Conservation (phyloP, 2,888 invertebrate species). For the Drosophila paracracens region DNA sequence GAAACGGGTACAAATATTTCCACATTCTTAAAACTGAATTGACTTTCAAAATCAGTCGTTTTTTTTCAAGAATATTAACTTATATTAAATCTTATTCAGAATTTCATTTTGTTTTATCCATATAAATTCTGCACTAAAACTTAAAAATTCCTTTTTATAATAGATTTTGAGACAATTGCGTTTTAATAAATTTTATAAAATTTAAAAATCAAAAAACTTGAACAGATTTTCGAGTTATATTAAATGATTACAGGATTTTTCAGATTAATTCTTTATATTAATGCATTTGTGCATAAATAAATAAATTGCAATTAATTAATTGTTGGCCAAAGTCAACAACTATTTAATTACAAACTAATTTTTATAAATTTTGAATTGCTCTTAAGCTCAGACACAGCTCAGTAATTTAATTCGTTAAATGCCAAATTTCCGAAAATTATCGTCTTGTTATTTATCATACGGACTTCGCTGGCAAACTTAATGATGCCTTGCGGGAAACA, state of each 20-base stretch:
- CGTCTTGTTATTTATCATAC: neutral
- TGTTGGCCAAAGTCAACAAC: neutral
- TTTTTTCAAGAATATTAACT: neutral
- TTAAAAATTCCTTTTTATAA: accelerated
- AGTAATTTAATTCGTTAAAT: neutral
- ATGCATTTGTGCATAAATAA: neutral
- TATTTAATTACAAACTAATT: neutral
- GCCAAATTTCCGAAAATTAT: neutral
- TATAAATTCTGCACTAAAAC: neutral
- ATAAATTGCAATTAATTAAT: neutral
- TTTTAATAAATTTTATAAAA: neutral
- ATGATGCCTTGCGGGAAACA: slow-evolving; percentile 10
- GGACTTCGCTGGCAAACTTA: neutral
- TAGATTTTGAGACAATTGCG: neutral
- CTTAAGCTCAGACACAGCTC: neutral
- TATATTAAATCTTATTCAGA: neutral
- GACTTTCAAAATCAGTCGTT: neutral
- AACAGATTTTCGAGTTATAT: neutral
- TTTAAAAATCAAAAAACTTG: neutral
- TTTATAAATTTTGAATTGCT: neutral
- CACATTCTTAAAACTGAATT: neutral
- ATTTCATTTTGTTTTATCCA: neutral
- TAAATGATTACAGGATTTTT: neutral
- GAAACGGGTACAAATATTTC: neutral
- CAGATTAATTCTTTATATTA: neutral